phyloP scores from a whole-genome alignment of 2,888 invertebrate genomes.

The Rhingia campestris region DNA sequence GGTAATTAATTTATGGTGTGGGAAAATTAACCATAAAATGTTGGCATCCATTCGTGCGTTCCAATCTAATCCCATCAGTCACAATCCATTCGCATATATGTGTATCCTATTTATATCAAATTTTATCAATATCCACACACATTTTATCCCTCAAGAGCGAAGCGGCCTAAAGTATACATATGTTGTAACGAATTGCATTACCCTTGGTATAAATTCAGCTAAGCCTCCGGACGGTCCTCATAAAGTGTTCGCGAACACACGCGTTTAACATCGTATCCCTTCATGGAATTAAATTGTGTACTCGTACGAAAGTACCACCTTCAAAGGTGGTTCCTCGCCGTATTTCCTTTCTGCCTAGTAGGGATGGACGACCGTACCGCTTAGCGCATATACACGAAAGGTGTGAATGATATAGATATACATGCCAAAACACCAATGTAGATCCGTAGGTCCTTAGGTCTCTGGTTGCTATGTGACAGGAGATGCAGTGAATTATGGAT shows the following conservation, averaged over 20 bases:
- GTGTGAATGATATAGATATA: slow-evolving; percentile 48
- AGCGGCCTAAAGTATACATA: background rate
- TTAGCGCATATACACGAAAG: slow-evolving; percentile 31
- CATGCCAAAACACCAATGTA: slow-evolving; percentile 4
- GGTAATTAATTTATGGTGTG: slow-evolving; percentile 27
- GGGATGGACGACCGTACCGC: slow-evolving; percentile 14
- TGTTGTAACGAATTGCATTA: slow-evolving; percentile 61
- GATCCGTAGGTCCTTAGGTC: slow-evolving; percentile 14
- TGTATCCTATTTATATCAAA: slow-evolving; percentile 38
- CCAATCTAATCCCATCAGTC: slow-evolving; percentile 59
- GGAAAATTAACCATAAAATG: slow-evolving; percentile 50
- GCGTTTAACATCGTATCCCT: background rate
- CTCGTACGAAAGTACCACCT: slow-evolving; percentile 16
- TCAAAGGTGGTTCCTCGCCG: slow-evolving; percentile 25
- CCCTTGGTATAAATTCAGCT: slow-evolving; percentile 42
- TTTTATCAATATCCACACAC: slow-evolving; percentile 22
- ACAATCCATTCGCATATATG: slow-evolving; percentile 18
- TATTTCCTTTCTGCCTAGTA: slow-evolving; percentile 4
- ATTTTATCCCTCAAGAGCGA: background rate
- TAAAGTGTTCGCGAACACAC: slow-evolving; percentile 30
- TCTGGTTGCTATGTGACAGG: slow-evolving; percentile 17
- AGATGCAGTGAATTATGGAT: slow-evolving; percentile 55
- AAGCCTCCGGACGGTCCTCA: slow-evolving; percentile 29
- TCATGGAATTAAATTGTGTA: slow-evolving; percentile 21
- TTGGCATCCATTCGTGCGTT: slow-evolving; percentile 41